Percentiles rank a stretch among this genome's conserved stretches.
Evolutionary conservation across 2,797 vertebrate genomes (phyloP).

Genomic region (Heterohyrax brucei): DNA sequence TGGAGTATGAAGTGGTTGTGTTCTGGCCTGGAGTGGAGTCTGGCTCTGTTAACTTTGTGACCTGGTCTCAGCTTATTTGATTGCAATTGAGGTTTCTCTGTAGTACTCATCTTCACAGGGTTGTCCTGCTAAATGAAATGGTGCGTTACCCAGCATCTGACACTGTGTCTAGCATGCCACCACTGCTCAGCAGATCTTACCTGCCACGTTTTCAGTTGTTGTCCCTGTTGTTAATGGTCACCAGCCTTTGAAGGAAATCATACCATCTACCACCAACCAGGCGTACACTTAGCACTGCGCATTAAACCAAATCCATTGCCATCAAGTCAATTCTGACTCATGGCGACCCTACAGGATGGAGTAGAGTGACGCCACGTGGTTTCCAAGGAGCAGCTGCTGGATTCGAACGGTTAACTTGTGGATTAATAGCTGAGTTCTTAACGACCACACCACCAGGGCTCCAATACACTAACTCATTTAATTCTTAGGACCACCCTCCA

Average conservation of each 20-base stretch:
- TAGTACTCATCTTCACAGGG: fast-evolving
- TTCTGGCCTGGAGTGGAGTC: not conserved
- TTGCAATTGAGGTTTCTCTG: not conserved
- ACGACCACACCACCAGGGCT: too few relatives aligned
- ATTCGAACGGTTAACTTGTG: too few relatives aligned
- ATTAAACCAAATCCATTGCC: too few relatives aligned
- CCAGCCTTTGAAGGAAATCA: not conserved
- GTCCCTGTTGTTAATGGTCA: not conserved
- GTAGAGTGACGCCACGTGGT: too few relatives aligned
- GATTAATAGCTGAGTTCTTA: too few relatives aligned
- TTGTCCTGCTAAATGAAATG: not conserved
- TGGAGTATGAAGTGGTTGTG: not conserved
- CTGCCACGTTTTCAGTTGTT: not conserved
- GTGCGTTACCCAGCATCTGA: too few relatives aligned
- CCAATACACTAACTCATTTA: not conserved
- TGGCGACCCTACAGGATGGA: too few relatives aligned
- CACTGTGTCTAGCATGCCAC: fast-evolving
- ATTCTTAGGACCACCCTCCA: not conserved
- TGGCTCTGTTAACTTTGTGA: not conserved
- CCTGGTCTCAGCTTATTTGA: not conserved
- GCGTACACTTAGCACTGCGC: not conserved
- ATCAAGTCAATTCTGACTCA: too few relatives aligned
- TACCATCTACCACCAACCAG: not conserved
- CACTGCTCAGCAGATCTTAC: not conserved
- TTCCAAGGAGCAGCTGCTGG: too few relatives aligned